Base-by-base conservation (phyloP, 1,140 invertebrate species). In the Schlechtendalia chinensis region DNA sequence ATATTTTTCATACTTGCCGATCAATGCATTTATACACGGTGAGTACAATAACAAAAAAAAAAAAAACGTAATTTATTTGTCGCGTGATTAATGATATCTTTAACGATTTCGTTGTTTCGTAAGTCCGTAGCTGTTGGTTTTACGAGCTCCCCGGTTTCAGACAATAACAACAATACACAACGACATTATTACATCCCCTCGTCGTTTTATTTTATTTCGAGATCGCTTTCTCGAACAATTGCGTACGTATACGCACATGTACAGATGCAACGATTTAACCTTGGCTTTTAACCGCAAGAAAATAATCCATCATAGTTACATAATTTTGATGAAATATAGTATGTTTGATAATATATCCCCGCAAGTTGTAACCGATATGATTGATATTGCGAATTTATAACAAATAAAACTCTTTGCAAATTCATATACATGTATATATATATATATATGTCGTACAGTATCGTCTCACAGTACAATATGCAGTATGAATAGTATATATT, bases 271-370 rank as follows among this genome's bases (percentile, higher is more conserved):
- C 11, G 22, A 45, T 67, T 4, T 4, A 67, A 14, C 29, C 3
- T 67, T 45, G 45, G 32, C 19, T 45, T 67, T 45, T 67, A 45
- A 39, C 32, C 17, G 22, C n/a, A 19, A 32, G 29, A 39, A 39
- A 39, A 19, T 63, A 67, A 67, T 67, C 63, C 32, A 45, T 67
- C 63, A 67, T 67, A 39, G n/a, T 65, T 59, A 11, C 27, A 61
- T 61, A 17, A 19, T 54, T 54, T 54, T 2, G 16, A 54, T 58
- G 54, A 22, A 22, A 22, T 58, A 22, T 22, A 58, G 10, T 58
- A 58, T 8, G 54, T 8, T 22, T 58, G n/a, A 58, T 22, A 58
- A 39, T 39, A 39, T 39, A 39, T 39, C 32, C 32, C 8, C 8
- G 8, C 32, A 8, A 39, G 32, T 39, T 39, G 32, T 39, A 39